Conservation (phyloP, 2,113 vertebrate genomes). For the Apaloderma vittatum region DNA sequence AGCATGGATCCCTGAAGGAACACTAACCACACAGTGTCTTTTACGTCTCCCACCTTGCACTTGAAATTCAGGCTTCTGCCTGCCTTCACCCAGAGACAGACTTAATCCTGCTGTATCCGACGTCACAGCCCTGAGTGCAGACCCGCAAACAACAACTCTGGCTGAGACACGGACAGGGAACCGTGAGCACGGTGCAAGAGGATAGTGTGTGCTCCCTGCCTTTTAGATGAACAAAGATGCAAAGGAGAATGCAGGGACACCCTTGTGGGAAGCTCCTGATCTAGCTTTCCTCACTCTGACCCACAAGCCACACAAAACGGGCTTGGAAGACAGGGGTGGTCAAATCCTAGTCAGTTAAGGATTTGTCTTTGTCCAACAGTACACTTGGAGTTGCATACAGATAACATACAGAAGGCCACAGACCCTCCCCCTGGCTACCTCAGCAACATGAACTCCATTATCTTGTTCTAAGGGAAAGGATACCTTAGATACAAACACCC, state of each 20-base stretch:
- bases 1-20: background rate
- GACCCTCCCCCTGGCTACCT: background rate
- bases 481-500: background rate
- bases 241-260: background rate
- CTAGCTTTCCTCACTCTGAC: background rate
- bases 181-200: background rate
- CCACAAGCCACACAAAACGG: background rate
- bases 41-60: background rate
- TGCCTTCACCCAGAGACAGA: background rate
- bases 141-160: background rate
- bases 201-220: background rate
- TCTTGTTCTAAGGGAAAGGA: background rate
- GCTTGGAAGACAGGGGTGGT: background rate
- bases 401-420: background rate
- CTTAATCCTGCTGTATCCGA: background rate
- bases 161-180: background rate
- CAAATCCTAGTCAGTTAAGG: background rate
- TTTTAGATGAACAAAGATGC: background rate
- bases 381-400: background rate
- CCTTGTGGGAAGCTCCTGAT: background rate
- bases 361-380: background rate
- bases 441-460: background rate
- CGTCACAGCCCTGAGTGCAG: background rate
- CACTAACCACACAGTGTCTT: background rate
- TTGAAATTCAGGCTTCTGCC: background rate